Evolutionary conservation across 2,113 vertebrate genomes (phyloP).

Genomic region (Scalopus aquaticus): DNA sequence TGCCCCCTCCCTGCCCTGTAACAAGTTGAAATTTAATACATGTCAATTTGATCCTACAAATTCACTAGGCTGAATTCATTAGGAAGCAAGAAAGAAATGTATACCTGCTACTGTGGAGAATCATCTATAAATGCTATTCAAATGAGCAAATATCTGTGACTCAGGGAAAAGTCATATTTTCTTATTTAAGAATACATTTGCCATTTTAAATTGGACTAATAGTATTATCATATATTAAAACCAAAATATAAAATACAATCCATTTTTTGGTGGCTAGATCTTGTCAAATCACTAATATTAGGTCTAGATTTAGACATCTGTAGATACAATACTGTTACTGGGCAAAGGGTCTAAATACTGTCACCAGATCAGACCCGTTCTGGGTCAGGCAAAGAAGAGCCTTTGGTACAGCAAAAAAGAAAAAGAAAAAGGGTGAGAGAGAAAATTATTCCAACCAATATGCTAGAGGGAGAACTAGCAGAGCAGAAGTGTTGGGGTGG

Average conservation of each 20-base stretch:
- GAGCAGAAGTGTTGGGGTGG: no score
- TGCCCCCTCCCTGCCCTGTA: no score
- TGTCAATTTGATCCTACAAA: background rate
- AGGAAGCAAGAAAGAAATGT: background rate
- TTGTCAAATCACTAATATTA: background rate
- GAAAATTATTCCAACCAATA: no score
- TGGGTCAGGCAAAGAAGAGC: no score
- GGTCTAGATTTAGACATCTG: background rate
- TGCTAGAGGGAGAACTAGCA: no score
- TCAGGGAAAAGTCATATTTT: background rate
- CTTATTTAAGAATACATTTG: background rate
- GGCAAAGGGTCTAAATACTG: no score
- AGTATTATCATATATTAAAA: conserved; percentile 26
- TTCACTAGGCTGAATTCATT: background rate
- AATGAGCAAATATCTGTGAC: background rate
- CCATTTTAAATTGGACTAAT: background rate
- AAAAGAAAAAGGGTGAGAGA: no score
- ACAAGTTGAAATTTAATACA: background rate
- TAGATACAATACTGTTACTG: background rate
- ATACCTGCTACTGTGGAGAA: background rate
- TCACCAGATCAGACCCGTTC: no score
- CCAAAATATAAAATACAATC: background rate
- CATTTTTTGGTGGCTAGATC: background rate
- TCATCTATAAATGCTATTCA: background rate
- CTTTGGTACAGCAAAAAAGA: no score